Percentiles rank a stretch among this genome's conserved stretches.
phyloP scores from a whole-genome alignment of 2,888 invertebrate species.

The Emmelina monodactyla region DNA sequence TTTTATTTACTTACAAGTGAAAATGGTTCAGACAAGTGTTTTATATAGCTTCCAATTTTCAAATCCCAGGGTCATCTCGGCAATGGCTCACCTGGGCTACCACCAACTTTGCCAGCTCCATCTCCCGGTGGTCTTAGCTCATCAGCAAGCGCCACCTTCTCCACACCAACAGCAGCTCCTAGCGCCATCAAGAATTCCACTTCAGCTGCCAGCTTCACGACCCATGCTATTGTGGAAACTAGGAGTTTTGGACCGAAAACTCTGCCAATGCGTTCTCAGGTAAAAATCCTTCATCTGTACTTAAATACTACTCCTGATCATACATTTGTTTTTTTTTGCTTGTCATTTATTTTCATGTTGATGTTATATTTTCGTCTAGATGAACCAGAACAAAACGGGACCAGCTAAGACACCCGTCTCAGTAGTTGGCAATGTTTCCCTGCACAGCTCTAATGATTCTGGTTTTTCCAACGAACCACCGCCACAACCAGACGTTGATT shows the following conservation, averaged over 20 bases:
- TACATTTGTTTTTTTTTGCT: background rate
- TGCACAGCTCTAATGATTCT: conserved; percentile 91
- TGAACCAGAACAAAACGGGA: conserved; percentile 49
- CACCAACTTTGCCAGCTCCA: conserved; percentile 76
- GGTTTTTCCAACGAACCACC: conserved; percentile 92
- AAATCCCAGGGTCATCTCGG: conserved; percentile 52
- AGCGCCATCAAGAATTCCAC: conserved; percentile 65
- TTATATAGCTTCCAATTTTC: no score
- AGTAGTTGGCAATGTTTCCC: conserved; percentile 71
- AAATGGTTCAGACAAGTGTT: no score
- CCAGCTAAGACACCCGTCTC: conserved; percentile 55
- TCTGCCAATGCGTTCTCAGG: conserved; percentile 56
- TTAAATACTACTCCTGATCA: background rate
- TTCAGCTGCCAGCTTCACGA: conserved; percentile 67
- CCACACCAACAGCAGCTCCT: conserved; percentile 43
- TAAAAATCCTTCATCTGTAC: conserved; percentile 18
- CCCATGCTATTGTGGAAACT: conserved; percentile 54
- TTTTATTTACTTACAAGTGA: no score
- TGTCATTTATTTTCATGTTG: background rate
- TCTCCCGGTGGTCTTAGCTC: conserved; percentile 70
- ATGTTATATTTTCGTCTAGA: background rate
- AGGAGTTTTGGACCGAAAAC: conserved; percentile 60
- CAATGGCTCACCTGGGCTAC: conserved; percentile 69
- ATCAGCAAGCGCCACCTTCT: conserved; percentile 71
- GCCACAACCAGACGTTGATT: conserved; percentile 87